Conservation (phyloP, 2,888 invertebrate genomes). For the Lacanobia oleracea region DNA sequence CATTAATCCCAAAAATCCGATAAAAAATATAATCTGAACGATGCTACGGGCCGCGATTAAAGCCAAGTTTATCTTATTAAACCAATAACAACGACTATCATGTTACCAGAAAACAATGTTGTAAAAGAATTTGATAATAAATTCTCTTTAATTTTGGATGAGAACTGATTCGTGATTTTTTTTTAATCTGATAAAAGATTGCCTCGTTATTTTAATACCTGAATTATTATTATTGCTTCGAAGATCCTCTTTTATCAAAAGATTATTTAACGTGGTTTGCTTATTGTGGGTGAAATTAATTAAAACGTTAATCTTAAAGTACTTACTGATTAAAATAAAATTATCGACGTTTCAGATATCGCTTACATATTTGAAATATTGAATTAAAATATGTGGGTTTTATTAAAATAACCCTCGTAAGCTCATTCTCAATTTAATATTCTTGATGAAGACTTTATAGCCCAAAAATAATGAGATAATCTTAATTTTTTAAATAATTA, state of each 20-base stretch:
- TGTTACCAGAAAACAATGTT: too few species aligned
- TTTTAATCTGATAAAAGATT: too few species aligned
- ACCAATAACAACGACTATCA: slow-evolving; percentile 37
- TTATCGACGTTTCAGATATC: slow-evolving; percentile 1
- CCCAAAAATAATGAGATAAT: too few species aligned
- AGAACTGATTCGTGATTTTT: neutral
- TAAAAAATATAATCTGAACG: slow-evolving; percentile 8
- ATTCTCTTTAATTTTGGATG: too few species aligned
- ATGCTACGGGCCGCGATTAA: neutral
- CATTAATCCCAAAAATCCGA: neutral
- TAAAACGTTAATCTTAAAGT: slow-evolving; percentile 27
- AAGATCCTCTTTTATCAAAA: too few species aligned
- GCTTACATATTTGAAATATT: neutral
- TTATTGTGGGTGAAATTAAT: slow-evolving; percentile 23
- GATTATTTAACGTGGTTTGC: neutral
- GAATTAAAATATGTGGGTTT: neutral
- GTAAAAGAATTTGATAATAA: too few species aligned
- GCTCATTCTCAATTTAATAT: too few species aligned
- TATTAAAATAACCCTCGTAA: too few species aligned
- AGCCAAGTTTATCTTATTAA: slow-evolving; percentile 33
- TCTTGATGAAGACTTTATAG: too few species aligned
- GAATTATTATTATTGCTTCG: too few species aligned
- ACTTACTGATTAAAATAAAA: slow-evolving; percentile 16
- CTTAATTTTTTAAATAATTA: too few species aligned
- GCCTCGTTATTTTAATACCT: too few species aligned